phyloP scores from a whole-genome alignment of 1,140 invertebrate genomes.

The Tetragnatha versicolor region DNA sequence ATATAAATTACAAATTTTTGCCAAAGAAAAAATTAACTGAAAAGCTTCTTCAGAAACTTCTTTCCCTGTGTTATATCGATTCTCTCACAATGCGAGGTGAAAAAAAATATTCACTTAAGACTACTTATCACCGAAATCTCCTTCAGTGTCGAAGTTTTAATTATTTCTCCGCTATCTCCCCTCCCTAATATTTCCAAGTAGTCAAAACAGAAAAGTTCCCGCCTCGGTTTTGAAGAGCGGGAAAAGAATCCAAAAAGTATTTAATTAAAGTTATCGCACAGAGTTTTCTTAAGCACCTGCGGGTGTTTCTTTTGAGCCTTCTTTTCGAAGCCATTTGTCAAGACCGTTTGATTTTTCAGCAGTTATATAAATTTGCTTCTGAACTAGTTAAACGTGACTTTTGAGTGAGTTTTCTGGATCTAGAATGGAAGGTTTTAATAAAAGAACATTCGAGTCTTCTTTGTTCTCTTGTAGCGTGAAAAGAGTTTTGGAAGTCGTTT shows the following conservation, averaged over 20 bases:
- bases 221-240: constrained; percentile 9
- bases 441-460: not conserved
- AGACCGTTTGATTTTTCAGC: constrained; percentile 39
- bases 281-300: constrained; percentile 22
- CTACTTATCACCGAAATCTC: constrained; percentile 14
- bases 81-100: too few species aligned
- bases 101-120: constrained; percentile 23
- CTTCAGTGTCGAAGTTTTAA: constrained; percentile 20
- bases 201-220: constrained; percentile 18
- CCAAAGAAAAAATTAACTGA: too few species aligned
- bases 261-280: constrained; percentile 34
- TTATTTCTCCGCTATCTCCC: constrained; percentile 12
- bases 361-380: constrained; percentile 11
- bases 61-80: too few species aligned
- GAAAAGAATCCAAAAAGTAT: constrained; percentile 26
- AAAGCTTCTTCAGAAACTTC: too few species aligned
- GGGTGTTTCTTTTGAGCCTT: constrained; percentile 31
- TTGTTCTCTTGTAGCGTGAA: not conserved
- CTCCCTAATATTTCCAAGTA: constrained; percentile 10
- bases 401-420: constrained; percentile 3
- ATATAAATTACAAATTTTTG: too few species aligned
- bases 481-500: not conserved
- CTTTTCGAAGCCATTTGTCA: constrained; percentile 10
- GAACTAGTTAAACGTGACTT: constrained; percentile 24
- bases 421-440: constrained; percentile 1